Evolutionary conservation across 2,113 vertebrate species (phyloP), one percentile per base, ranked within the genome.

Genomic region (Macaca mulatta): DNA sequence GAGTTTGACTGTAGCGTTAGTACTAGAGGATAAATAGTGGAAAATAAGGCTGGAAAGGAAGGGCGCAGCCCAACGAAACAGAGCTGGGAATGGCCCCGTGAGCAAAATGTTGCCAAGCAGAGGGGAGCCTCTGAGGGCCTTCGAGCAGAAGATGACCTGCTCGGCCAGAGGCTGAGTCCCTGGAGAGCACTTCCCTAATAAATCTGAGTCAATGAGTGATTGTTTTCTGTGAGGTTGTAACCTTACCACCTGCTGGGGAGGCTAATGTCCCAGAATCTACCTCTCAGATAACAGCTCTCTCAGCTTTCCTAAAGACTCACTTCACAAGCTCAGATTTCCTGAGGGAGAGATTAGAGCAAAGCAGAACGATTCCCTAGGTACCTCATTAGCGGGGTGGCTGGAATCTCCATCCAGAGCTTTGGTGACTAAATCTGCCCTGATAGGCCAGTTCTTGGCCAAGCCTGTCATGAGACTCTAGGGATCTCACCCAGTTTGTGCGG

Each of bases 281-380:
- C 82, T 93, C 83, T 80, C 90, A 88, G 48, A 75, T 97, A 79
- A 90, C 50, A 90, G 75, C 48, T 17, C 30, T 85, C 79, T 96
- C 64, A 43, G 50, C 93, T 78, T 84, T 80, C 84, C 70, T 77
- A 70, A 93, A 3, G 48, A 70, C 72, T 91, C 48, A 50, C 72
- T 81, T 91, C 81, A 81, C 78, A 94, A 43, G 35, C 84, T 97
- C 78, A 0, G 70, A 11, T 95, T 97, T 96, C 93, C 89, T 22
- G 48, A 88, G 84, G 89, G 84, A 93, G 81, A 81, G 67, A 94
- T 89, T 89, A 90, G 35, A 96, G 59, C 40, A 25, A 95, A 92
- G 81, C 85, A 74, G 50, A 80, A 88, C 23, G 57, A 67, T 80
- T 85, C 77, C 82, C 45, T 52, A 20, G 90, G 43, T 81, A 70